Evolutionary conservation across 2,888 invertebrate species (phyloP).

Genomic region (Pollenia griseotomentosa): DNA sequence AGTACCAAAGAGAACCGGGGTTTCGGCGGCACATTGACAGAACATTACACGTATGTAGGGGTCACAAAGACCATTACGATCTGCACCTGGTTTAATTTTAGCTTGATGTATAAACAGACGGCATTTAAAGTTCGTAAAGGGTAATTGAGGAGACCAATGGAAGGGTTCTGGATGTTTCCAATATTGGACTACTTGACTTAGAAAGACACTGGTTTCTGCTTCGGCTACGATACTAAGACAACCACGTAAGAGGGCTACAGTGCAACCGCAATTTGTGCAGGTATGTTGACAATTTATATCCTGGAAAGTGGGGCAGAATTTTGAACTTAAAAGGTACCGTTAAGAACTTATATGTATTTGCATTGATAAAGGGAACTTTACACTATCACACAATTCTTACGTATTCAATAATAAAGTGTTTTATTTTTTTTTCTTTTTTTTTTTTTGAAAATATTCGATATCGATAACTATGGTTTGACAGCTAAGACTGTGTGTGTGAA

Average conservation of each 20-base stretch:
- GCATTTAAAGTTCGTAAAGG: constrained; percentile 86
- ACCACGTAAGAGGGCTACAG: constrained; percentile 79
- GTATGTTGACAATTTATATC: constrained; percentile 85
- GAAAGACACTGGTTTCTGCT: constrained; percentile 77
- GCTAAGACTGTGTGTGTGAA: no score
- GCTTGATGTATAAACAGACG: constrained; percentile 89
- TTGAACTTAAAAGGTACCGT: no score
- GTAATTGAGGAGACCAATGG: constrained; percentile 77
- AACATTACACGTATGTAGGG: constrained; percentile 81
- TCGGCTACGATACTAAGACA: constrained; percentile 81
- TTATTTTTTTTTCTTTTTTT: no score
- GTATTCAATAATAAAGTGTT: no score
- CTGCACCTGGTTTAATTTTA: constrained; percentile 86
- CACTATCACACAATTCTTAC: no score
- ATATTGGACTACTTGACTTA: constrained; percentile 70
- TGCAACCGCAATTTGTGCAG: constrained; percentile 82
- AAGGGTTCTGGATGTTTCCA: constrained; percentile 78
- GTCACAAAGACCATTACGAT: constrained; percentile 85
- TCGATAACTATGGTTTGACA: no score
- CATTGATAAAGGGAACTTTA: no score
- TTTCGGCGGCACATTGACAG: constrained; percentile 77
- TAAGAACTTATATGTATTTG: no score
- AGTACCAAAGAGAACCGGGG: constrained; percentile 78
- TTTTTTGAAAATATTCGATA: no score
- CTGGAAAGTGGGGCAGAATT: constrained; percentile 77